phyloP scores from a whole-genome alignment of 1,140 invertebrate genomes.

The Galendromus occidentalis region DNA sequence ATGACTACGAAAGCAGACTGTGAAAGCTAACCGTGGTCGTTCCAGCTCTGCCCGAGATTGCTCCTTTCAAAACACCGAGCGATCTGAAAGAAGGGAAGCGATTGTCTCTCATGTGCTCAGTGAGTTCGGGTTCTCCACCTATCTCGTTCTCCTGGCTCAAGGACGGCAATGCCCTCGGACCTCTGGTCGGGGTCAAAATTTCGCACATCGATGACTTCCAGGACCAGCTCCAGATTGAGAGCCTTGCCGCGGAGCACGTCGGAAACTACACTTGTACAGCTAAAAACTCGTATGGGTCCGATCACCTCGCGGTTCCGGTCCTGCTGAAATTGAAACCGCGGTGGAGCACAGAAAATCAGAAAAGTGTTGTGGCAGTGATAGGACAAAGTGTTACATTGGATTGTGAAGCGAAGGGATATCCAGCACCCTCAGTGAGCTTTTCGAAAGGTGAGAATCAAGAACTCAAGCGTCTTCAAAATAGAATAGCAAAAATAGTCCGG shows the following conservation, averaged over 20 bases:
- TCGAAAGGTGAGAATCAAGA: neutral
- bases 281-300: conserved; percentile 16
- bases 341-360: neutral
- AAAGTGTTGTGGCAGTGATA: neutral
- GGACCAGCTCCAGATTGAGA: neutral
- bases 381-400: neutral
- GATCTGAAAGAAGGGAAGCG: conserved; percentile 18
- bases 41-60: neutral
- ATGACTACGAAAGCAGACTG: neutral
- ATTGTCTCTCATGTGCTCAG: conserved; percentile 26
- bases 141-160: conserved; percentile 38
- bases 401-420: neutral
- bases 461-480: too few species aligned
- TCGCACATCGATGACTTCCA: neutral
- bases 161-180: conserved; percentile 32
- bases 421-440: neutral
- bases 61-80: neutral
- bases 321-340: neutral
- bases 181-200: neutral
- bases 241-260: conserved; percentile 14
- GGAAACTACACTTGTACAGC: conserved; percentile 22
- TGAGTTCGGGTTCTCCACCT: conserved; percentile 28
- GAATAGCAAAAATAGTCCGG: too few species aligned
- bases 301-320: neutral
- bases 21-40: neutral